phyloP scores from a whole-genome alignment of 2,797 vertebrate species.

The Champsocephalus esox region DNA sequence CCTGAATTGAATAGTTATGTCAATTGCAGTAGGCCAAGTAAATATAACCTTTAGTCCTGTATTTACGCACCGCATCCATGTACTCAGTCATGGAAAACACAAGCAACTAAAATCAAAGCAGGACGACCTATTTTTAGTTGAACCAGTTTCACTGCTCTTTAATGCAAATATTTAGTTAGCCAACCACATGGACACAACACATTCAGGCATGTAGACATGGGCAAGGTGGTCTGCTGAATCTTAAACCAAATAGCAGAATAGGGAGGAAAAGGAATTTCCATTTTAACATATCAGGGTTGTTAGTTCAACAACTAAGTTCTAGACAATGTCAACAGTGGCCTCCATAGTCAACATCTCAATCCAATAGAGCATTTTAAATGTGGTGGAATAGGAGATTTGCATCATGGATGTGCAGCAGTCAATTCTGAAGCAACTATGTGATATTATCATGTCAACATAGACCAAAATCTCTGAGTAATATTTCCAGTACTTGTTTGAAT shows the following conservation, averaged over 20 bases:
- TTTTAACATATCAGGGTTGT: too few species aligned
- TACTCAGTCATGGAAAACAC: not conserved
- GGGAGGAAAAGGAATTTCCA: not conserved
- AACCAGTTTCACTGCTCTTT: too few species aligned
- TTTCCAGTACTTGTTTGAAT: not conserved
- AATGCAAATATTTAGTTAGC: too few species aligned
- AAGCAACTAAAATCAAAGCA: conserved; percentile 8
- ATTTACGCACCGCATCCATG: not conserved
- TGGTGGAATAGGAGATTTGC: too few species aligned
- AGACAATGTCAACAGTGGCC: not conserved
- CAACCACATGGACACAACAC: not conserved
- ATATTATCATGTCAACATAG: not conserved
- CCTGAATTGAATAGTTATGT: not conserved
- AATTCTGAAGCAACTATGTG: not conserved
- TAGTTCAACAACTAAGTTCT: not conserved
- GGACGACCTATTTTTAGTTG: not conserved
- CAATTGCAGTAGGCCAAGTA: not conserved
- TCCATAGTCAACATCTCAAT: too few species aligned
- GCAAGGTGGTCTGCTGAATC: not conserved
- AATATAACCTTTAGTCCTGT: not conserved
- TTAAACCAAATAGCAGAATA: not conserved
- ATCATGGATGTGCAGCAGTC: not conserved
- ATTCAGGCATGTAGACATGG: not conserved
- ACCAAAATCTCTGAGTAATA: not conserved
- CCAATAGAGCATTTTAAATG: too few species aligned